phyloP scores from a whole-genome alignment of 2,113 vertebrate species.

The Ornithorhynchus anatinus region DNA sequence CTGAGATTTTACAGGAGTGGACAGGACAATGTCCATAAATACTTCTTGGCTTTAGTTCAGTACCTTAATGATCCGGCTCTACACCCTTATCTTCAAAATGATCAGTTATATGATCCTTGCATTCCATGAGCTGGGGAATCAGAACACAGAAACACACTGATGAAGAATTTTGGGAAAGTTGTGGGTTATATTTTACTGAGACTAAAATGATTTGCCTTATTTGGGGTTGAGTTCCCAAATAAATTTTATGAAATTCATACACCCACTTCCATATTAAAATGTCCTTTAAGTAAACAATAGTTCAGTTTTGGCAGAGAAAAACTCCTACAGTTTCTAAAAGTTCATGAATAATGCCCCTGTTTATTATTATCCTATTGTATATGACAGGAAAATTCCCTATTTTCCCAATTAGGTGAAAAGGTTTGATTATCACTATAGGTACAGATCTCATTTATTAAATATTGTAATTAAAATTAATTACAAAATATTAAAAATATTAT shows the following conservation, averaged over 20 bases:
- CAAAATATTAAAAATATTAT: constrained; percentile 22
- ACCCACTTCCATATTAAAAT: not conserved
- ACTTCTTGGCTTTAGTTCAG: not conserved
- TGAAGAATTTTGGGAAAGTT: too few species aligned
- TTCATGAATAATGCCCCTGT: constrained; percentile 10
- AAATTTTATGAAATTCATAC: not conserved
- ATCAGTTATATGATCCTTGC: not conserved
- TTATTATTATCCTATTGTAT: constrained; percentile 39
- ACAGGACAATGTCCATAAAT: rapidly evolving
- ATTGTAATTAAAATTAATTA: constrained; percentile 72
- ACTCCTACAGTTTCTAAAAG: not conserved
- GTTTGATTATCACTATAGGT: constrained; percentile 66
- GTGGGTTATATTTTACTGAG: not conserved
- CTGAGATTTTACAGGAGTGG: not conserved
- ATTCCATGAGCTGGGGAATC: not conserved
- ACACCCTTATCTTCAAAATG: not conserved
- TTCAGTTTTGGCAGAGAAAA: constrained; percentile 11
- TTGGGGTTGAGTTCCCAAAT: constrained; percentile 17
- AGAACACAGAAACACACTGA: too few species aligned
- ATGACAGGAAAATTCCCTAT: not conserved
- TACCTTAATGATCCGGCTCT: not conserved
- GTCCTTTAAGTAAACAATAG: constrained; percentile 8
- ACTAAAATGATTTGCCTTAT: constrained; percentile 20
- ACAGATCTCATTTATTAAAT: constrained; percentile 69
- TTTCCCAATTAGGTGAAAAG: constrained; percentile 63